Base-by-base conservation (phyloP, 2,888 invertebrate species). In the Megaustenia siamemsis region DNA sequence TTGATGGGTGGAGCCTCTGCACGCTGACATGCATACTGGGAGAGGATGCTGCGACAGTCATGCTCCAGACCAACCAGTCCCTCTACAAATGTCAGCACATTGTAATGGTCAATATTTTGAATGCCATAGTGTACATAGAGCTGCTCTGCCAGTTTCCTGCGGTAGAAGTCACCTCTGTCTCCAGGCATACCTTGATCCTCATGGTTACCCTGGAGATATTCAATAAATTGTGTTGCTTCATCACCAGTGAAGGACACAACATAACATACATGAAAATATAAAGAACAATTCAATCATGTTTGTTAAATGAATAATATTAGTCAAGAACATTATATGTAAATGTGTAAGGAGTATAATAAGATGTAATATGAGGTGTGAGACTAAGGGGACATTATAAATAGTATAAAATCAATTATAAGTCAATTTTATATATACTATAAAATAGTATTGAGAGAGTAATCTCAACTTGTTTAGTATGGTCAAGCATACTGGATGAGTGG, bases 141-240 rank as follows among this genome's bases (percentile, higher is more conserved):
- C 85, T 92, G 90, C 85, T 92, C 92, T 5, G 92, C 92, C 71
- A 92, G 84, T 82, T 91, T 90, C n/a, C 92, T 86, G 38, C 90
- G 85, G 84, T 91, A 92, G 86, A 92, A 91, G 83, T 92, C 92
- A n/a, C 92, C 92, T 28, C 92, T 86, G 84, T 92, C 91, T 0
- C 92, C 92, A 6, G 88, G 88, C 69, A 90, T 79, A 10, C 90
- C 90, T 1, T 90, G 86, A 71, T 92, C 92, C 45, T 91, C 91
- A 85, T 92, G 92, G 76, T 88, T 86, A 12, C 92, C 92, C 76
- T 86, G 45, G 15, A 32, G n/a, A 45, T 8, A 40, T 1, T 15
- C 10, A 1, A 71, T 6, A 71, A 71, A 71, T 1, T 3, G 32
- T 28, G 4, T 32, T 69, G 3, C 4, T 21, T 21, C 18, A 35